phyloP scores from a whole-genome alignment of 2,888 invertebrate species.

The Drosophila robusta region DNA sequence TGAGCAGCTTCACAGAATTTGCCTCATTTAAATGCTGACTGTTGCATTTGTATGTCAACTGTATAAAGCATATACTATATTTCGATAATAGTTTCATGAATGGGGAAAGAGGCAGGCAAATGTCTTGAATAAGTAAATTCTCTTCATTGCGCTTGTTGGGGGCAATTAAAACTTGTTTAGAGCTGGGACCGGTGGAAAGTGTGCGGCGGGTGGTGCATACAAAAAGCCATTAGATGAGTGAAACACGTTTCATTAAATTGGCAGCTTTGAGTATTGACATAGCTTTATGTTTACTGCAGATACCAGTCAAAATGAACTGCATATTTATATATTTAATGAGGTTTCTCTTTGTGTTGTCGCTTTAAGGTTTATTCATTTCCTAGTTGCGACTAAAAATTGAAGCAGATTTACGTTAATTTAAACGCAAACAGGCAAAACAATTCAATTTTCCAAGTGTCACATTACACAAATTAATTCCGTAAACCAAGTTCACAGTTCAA shows the following conservation, averaged over 20 bases:
- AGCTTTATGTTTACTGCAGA: not conserved
- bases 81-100: conserved; percentile 13
- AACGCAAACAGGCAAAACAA: conserved; percentile 33
- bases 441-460: conserved; percentile 45
- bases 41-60: conserved; percentile 12
- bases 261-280: not conserved
- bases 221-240: conserved; percentile 5
- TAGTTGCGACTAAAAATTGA: not conserved
- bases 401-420: conserved; percentile 40
- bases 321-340: not conserved
- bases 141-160: not conserved
- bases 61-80: not conserved
- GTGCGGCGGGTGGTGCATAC: not conserved
- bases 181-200: not conserved
- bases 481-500: conserved; percentile 39
- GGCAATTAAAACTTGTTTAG: conserved; percentile 19
- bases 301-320: not conserved
- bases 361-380: not conserved
- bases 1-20: conserved; percentile 6
- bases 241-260: not conserved
- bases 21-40: conserved; percentile 30
- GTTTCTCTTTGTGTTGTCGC: not conserved
- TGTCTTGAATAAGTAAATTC: conserved; percentile 17
- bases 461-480: conserved; percentile 48
- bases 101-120: conserved; percentile 9